Percentiles rank a stretch among this genome's conserved stretches.
Evolutionary conservation across 2,888 invertebrate species (phyloP).

Genomic region (Nemurella pictetii): DNA sequence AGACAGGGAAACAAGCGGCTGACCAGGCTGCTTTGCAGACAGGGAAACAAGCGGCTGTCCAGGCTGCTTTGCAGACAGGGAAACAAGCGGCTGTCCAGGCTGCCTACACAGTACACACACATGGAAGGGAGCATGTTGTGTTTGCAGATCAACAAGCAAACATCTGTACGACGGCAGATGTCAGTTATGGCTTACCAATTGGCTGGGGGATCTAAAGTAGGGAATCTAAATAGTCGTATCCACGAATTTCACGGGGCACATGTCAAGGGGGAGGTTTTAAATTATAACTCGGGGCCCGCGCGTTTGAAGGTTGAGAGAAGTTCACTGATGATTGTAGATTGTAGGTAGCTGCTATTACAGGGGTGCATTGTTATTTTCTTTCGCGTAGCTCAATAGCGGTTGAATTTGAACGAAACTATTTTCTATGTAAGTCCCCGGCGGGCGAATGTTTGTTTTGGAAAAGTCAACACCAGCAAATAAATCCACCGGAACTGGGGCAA

Average conservation of each 20-base stretch:
- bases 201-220: neutral
- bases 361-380: neutral
- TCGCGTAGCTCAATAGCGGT: neutral
- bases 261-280: neutral
- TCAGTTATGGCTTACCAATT: slow-evolving; percentile 8
- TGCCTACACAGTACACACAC: neutral
- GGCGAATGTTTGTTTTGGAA: neutral
- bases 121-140: neutral
- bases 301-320: neutral
- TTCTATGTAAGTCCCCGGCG: neutral
- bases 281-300: neutral
- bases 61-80: too few species aligned
- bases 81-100: too few species aligned
- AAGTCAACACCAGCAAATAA: neutral
- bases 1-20: too few species aligned
- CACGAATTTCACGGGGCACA: neutral
- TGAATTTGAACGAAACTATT: neutral
- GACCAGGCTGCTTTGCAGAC: too few species aligned
- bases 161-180: slow-evolving; percentile 1
- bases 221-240: slow-evolving; percentile 4
- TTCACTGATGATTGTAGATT: neutral
- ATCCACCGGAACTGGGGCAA: neutral
- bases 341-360: too few species aligned
- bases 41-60: too few species aligned
- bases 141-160: neutral